Evolutionary conservation across 2,113 vertebrate genomes (phyloP).

Genomic region (Penelope pileata): DNA sequence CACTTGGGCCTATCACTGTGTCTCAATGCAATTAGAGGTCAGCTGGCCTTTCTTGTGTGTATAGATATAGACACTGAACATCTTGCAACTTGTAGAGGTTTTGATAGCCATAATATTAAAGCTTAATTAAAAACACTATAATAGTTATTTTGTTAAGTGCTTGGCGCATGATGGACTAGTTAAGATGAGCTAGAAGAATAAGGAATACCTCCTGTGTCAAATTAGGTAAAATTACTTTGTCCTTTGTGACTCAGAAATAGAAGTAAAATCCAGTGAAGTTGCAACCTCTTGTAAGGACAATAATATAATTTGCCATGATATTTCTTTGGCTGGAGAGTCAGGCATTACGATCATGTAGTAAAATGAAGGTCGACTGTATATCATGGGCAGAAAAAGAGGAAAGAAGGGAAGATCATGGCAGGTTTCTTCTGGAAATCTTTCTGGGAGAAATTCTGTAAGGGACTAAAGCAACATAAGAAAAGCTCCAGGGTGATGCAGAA

Average conservation of each 20-base stretch:
- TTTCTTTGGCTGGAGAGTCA: neutral
- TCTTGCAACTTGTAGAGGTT: neutral
- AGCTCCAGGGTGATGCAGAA: neutral
- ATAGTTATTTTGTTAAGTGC: neutral
- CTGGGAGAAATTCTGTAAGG: neutral
- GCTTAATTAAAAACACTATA: neutral
- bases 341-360: accelerated
- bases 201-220: neutral
- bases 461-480: neutral
- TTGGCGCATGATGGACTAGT: neutral
- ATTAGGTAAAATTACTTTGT: neutral
- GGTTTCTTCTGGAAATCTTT: neutral
- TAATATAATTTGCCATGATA: neutral
- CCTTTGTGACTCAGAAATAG: neutral
- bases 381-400: neutral
- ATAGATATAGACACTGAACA: neutral
- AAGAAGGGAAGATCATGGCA: neutral
- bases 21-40: neutral
- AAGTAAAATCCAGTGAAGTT: neutral
- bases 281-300: neutral
- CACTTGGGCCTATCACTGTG: neutral
- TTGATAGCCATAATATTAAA: neutral
- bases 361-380: neutral
- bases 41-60: neutral
- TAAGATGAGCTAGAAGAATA: neutral